Evolutionary conservation across 2,797 vertebrate genomes (phyloP).

Genomic region (Malurus splendens): DNA sequence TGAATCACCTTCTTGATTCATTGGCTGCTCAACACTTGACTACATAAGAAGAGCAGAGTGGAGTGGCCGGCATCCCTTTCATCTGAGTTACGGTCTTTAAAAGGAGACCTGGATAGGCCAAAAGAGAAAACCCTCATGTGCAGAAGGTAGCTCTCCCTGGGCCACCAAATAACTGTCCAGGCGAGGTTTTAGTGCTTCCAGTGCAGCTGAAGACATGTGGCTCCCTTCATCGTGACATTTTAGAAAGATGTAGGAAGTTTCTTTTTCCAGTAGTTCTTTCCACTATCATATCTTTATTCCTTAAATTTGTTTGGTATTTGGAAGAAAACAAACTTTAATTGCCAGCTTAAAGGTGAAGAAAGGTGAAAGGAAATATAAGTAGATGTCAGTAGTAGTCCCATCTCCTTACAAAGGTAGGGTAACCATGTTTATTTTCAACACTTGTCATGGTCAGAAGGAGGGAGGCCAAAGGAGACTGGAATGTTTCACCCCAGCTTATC

Average conservation of each 20-base stretch:
- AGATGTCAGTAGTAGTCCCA: not conserved
- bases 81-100: constrained; percentile 8
- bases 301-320: not conserved
- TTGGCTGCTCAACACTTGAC: not conserved
- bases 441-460: not conserved
- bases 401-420: not conserved
- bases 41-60: not conserved
- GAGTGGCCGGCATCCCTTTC: not conserved
- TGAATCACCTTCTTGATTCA: constrained; percentile 42
- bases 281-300: not conserved
- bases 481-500: not conserved
- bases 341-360: not conserved
- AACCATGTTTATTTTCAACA: not conserved
- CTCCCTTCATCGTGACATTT: not conserved
- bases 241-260: not conserved
- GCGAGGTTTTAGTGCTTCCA: not conserved
- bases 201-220: fast-evolving
- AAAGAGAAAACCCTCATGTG: not conserved
- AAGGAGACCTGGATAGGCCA: not conserved
- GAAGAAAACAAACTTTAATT: not conserved
- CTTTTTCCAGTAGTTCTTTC: not conserved
- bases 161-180: not conserved
- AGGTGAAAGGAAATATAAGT: not conserved
- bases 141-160: not conserved
- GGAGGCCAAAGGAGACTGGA: not conserved